phyloP scores from a whole-genome alignment of 2,888 invertebrate species.

The Lottia scabra region DNA sequence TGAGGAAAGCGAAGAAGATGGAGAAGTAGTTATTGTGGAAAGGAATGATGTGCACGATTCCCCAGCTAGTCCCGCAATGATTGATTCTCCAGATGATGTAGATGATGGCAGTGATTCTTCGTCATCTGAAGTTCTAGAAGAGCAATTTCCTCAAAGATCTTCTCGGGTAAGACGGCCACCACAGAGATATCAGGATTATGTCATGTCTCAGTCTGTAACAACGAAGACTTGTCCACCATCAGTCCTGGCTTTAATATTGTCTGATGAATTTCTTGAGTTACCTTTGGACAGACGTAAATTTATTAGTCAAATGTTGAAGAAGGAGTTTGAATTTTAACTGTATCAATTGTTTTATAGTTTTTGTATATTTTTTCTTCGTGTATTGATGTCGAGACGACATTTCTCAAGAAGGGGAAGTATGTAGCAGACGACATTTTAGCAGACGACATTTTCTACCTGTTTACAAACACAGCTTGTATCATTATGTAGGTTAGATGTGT shows the following conservation, averaged over 20 bases:
- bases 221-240: neutral
- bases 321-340: neutral
- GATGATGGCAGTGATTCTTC: too few species aligned
- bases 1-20: neutral
- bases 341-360: too few species aligned
- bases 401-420: neutral
- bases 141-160: neutral
- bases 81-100: neutral
- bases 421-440: neutral
- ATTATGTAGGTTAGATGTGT: too few species aligned
- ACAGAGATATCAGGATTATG: neutral
- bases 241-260: neutral
- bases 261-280: neutral
- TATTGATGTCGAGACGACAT: neutral
- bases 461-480: too few species aligned
- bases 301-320: neutral
- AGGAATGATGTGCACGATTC: neutral
- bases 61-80: neutral
- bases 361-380: neutral
- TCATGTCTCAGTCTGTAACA: neutral
- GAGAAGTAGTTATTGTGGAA: neutral
- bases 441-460: too few species aligned
- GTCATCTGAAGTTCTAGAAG: neutral
- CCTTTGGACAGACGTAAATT: neutral
- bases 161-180: neutral